Evolutionary conservation across 2,888 invertebrate species (phyloP).

Genomic region (Chelonus formosanus): DNA sequence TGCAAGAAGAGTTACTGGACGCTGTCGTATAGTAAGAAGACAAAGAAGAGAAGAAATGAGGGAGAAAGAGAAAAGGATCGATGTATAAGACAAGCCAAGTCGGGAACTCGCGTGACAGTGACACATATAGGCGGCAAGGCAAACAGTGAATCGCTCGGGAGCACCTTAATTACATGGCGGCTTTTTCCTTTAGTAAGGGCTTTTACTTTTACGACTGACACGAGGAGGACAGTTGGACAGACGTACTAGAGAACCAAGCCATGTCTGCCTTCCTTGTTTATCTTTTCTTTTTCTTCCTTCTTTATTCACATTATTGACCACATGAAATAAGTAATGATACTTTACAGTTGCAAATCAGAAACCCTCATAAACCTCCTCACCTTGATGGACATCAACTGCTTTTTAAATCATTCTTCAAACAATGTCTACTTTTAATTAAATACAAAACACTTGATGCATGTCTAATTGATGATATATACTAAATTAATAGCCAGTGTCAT

Average conservation of each 20-base stretch:
- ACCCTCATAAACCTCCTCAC: too few relatives aligned
- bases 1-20: constrained; percentile 16
- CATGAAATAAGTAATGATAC: too few relatives aligned
- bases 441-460: too few relatives aligned
- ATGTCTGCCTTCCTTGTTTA: not conserved
- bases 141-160: constrained; percentile 55
- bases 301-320: not conserved
- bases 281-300: not conserved
- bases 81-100: constrained; percentile 50
- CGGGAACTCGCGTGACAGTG: constrained; percentile 54
- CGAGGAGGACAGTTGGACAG: constrained; percentile 45
- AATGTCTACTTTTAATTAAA: too few relatives aligned
- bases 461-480: too few relatives aligned
- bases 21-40: constrained; percentile 26
- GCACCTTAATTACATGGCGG: constrained; percentile 57
- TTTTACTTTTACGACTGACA: constrained; percentile 47
- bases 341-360: too few relatives aligned
- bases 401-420: too few relatives aligned
- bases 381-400: too few relatives aligned
- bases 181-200: constrained; percentile 46
- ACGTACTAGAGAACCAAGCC: constrained; percentile 31
- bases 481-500: too few relatives aligned
- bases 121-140: constrained; percentile 58
- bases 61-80: constrained; percentile 39
- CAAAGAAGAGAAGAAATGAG: constrained; percentile 31